phyloP scores from a whole-genome alignment of 2,113 vertebrate species.

The Hippocampus guttulatus region DNA sequence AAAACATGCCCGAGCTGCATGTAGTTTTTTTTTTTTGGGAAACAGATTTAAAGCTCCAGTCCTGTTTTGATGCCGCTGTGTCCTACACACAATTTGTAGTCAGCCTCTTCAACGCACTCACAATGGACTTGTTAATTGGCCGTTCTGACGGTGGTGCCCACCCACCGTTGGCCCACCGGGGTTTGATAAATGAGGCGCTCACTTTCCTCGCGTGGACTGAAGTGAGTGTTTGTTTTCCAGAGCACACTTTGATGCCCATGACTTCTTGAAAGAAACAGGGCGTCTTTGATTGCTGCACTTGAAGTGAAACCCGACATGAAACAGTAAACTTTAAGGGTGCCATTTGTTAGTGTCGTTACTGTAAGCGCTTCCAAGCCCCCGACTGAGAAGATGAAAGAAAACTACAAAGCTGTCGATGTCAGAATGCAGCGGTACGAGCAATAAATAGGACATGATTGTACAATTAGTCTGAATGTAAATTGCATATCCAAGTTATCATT shows the following conservation, averaged over 20 bases:
- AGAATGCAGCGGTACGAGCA: background rate
- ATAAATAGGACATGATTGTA: background rate
- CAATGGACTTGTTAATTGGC: conserved; percentile 68
- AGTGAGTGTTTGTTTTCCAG: conserved; percentile 60
- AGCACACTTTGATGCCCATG: conserved; percentile 50
- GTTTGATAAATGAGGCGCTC: conserved; percentile 66
- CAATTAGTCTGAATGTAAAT: background rate
- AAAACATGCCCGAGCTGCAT: too few relatives aligned
- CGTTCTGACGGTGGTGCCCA: conserved; percentile 66
- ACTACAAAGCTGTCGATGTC: background rate
- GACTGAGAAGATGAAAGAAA: background rate
- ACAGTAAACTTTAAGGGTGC: background rate
- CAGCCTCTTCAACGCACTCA: conserved; percentile 46
- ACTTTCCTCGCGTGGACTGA: conserved; percentile 36
- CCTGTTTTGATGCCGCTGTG: conserved; percentile 55
- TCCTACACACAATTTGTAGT: conserved; percentile 39
- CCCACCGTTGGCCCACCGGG: conserved; percentile 58
- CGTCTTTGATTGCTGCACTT: background rate
- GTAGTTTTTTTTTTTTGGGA: too few relatives aligned
- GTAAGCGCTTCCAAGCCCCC: background rate
- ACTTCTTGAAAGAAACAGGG: conserved; percentile 24
- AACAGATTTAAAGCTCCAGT: conserved; percentile 22
- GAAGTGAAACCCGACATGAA: background rate
- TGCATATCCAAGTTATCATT: background rate
- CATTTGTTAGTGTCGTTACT: background rate